Evolutionary conservation across 2,888 invertebrate genomes (phyloP).

Genomic region (Cataglyphis rosenhaueri): DNA sequence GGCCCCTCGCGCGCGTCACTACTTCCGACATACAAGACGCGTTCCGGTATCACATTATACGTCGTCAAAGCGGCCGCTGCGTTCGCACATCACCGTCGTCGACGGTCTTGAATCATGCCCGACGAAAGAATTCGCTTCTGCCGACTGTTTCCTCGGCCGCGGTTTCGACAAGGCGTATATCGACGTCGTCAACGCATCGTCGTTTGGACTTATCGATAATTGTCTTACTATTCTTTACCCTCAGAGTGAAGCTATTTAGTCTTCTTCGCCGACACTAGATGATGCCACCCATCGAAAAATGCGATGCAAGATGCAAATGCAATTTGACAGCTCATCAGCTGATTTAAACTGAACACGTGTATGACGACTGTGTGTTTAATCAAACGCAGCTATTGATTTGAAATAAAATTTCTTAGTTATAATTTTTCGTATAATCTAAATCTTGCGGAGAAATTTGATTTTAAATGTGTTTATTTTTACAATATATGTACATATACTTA

Average conservation of each 20-base stretch:
- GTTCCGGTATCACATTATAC: slow-evolving; percentile 8
- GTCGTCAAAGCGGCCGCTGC: not conserved
- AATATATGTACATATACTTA: not conserved
- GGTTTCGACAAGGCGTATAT: not conserved
- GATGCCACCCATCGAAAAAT: not conserved
- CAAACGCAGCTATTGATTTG: not conserved
- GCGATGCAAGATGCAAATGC: not conserved
- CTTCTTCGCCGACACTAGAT: not conserved
- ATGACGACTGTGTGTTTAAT: not conserved
- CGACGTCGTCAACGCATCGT: not conserved
- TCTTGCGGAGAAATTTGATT: not conserved
- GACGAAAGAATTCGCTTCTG: not conserved
- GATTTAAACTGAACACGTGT: not conserved
- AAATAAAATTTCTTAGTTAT: not conserved
- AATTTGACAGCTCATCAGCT: slow-evolving; percentile 1
- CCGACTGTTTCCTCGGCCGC: not conserved
- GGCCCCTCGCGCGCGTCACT: slow-evolving; percentile 20
- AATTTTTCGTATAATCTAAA: not conserved
- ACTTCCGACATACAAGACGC: slow-evolving; percentile 10
- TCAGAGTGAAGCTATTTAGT: not conserved
- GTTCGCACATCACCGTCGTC: not conserved
- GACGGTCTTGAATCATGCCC: not conserved
- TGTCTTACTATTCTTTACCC: not conserved
- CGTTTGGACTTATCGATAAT: not conserved
- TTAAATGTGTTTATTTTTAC: not conserved